Percentiles rank a stretch among this genome's conserved stretches.
Evolutionary conservation across 2,113 vertebrate species (phyloP).

Genomic region (Archilochus colubris): DNA sequence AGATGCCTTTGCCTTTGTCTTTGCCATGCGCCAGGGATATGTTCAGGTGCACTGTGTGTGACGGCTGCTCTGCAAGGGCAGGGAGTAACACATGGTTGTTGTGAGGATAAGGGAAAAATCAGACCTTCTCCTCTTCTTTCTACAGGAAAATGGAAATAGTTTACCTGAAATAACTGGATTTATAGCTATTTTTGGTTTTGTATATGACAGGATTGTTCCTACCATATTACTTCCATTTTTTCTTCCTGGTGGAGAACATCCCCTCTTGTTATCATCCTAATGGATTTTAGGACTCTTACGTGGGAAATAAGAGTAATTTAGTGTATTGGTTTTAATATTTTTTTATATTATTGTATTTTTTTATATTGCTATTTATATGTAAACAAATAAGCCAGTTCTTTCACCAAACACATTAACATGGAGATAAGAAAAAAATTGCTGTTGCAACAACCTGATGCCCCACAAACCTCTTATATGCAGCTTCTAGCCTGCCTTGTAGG

Average conservation of each 20-base stretch:
- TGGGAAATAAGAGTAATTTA: background rate
- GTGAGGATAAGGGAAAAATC: background rate
- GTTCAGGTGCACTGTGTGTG: accelerated
- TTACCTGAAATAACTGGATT: background rate
- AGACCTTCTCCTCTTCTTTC: background rate
- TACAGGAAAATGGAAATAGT: background rate
- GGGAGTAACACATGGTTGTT: background rate
- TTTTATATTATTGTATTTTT: background rate
- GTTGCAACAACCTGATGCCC: background rate
- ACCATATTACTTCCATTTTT: background rate
- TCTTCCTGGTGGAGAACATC: background rate
- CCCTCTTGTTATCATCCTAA: background rate
- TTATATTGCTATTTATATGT: background rate
- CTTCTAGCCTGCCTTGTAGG: background rate
- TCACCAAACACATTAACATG: background rate
- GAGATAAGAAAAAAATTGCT: background rate
- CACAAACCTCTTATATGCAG: background rate
- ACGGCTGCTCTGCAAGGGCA: background rate
- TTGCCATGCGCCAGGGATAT: background rate
- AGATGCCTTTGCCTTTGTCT: background rate
- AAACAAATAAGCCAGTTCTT: background rate
- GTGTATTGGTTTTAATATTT: background rate
- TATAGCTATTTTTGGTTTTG: background rate
- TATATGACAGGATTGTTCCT: background rate
- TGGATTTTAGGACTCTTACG: background rate